Conservation (phyloP, 2,888 invertebrate species). For the Mesorhabditis belari region DNA sequence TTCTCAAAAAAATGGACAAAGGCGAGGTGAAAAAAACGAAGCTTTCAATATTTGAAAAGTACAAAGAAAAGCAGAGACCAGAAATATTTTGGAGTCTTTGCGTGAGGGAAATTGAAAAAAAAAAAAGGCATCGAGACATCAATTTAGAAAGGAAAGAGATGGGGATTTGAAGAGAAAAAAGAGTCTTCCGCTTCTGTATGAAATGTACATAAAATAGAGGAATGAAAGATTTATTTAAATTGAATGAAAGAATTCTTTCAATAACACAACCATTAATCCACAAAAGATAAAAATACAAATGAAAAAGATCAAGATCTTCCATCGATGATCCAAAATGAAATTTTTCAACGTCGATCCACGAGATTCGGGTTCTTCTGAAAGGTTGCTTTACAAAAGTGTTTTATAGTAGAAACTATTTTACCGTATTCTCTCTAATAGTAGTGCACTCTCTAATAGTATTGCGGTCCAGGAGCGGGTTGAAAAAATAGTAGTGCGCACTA, state of each 20-base stretch:
- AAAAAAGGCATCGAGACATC: too few relatives aligned
- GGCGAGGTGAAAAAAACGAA: too few relatives aligned
- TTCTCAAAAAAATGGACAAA: too few relatives aligned
- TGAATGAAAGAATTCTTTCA: background rate
- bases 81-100: too few relatives aligned
- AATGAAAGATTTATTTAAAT: background rate
- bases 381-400: background rate
- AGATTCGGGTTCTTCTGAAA: background rate
- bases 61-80: too few relatives aligned
- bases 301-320: background rate
- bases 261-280: background rate
- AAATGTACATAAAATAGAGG: background rate
- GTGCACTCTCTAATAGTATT: too few relatives aligned
- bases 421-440: background rate
- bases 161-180: background rate
- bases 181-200: too few relatives aligned
- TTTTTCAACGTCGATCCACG: background rate
- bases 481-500: too few relatives aligned
- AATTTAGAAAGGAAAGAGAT: too few relatives aligned
- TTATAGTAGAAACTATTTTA: background rate
- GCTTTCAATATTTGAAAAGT: too few relatives aligned
- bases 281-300: background rate
- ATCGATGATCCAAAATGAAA: background rate
- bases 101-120: too few relatives aligned
- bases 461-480: too few relatives aligned